Conservation (phyloP, 2,797 vertebrate species). For the Myotis findleyi region DNA sequence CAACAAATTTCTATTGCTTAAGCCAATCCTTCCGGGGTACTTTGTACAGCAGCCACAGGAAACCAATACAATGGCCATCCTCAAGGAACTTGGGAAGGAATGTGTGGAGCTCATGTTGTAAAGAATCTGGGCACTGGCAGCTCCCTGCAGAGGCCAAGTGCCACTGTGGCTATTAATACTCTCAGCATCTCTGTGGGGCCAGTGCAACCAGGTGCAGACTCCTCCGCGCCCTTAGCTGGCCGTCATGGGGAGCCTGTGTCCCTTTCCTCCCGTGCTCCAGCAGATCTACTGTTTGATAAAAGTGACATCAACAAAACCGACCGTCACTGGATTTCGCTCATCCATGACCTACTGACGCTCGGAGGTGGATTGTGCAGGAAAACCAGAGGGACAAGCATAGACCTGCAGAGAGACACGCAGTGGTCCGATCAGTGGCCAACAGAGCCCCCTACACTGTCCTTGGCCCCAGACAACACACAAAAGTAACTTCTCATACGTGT, state of each 20-base stretch:
- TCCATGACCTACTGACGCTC: fast-evolving
- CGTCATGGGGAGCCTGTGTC: fast-evolving
- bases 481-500: neutral
- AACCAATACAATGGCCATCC: fast-evolving
- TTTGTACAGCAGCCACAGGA: neutral
- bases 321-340: neutral
- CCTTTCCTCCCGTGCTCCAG: neutral
- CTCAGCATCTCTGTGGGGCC: neutral
- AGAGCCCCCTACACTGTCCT: neutral
- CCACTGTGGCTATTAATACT: fast-evolving
- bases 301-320: neutral
- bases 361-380: neutral
- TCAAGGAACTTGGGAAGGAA: neutral
- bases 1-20: fast-evolving
- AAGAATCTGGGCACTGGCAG: neutral
- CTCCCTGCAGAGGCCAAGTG: neutral
- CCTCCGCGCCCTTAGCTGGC: fast-evolving
- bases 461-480: fast-evolving
- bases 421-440: too few relatives aligned
- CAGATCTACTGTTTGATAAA: neutral
- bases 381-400: fast-evolving
- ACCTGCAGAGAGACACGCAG: fast-evolving
- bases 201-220: neutral
- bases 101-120: fast-evolving
- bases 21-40: fast-evolving